Conservation (phyloP, 2,113 vertebrate species). For the Sebastes fasciatus region DNA sequence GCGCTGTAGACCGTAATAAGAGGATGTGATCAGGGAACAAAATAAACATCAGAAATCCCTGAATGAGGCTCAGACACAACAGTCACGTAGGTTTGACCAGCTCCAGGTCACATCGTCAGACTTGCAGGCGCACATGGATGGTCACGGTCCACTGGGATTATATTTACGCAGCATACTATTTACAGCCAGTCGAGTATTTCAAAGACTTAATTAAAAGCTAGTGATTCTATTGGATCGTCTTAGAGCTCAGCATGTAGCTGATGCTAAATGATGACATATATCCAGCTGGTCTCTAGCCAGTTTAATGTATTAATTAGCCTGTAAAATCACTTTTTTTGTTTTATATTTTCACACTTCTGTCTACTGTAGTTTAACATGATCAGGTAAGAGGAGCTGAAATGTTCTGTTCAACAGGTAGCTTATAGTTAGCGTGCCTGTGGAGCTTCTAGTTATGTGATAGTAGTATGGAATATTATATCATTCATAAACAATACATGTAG, state of each 20-base stretch:
- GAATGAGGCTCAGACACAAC: constrained; percentile 63
- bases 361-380: neutral
- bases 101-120: constrained; percentile 42
- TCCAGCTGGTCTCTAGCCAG: neutral
- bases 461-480: neutral
- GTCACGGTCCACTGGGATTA: constrained; percentile 1
- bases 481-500: neutral
- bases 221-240: neutral
- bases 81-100: constrained; percentile 65
- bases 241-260: neutral
- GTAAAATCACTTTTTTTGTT: neutral
- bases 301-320: neutral
- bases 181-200: neutral
- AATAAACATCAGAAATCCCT: constrained; percentile 74
- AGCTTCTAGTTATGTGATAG: neutral
- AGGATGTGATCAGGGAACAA: constrained; percentile 64
- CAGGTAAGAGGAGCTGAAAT: neutral
- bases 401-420: neutral
- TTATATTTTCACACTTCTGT: neutral
- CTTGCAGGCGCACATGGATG: constrained; percentile 9
- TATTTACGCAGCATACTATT: neutral
- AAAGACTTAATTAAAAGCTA: neutral
- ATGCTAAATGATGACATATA: neutral
- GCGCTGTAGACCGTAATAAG: constrained; percentile 12
- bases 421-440: neutral